Conservation (phyloP, 2,113 vertebrate species). For the Chrysochloris asiatica region DNA sequence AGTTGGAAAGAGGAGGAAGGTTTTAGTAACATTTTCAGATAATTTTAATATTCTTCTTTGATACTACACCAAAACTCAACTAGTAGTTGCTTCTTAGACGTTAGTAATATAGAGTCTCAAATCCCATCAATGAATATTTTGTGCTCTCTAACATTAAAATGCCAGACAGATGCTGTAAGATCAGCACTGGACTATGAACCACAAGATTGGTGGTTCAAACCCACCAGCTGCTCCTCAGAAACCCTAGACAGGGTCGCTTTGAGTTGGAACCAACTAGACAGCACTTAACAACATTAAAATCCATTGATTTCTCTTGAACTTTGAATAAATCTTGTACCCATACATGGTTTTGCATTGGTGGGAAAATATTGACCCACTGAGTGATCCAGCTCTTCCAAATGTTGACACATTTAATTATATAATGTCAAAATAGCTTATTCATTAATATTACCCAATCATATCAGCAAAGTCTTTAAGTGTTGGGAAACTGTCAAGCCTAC, state of each 20-base stretch:
- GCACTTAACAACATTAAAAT: too few relatives aligned
- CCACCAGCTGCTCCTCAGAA: too few relatives aligned
- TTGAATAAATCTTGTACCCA: background rate
- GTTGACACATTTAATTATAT: background rate
- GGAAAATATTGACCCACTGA: background rate
- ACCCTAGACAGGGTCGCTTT: too few relatives aligned
- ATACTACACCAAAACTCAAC: constrained; percentile 8
- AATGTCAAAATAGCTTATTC: background rate
- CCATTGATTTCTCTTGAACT: background rate
- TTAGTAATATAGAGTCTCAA: background rate
- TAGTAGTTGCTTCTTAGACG: background rate
- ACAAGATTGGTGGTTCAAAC: too few relatives aligned
- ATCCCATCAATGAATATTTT: background rate
- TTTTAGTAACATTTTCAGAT: background rate
- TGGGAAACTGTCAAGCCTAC: constrained; percentile 4
- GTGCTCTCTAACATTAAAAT: background rate
- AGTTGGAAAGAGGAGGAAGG: background rate
- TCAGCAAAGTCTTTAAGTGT: background rate
- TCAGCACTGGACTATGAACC: too few relatives aligned
- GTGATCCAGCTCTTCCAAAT: background rate
- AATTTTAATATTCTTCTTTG: background rate
- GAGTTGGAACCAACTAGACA: too few relatives aligned
- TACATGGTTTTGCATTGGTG: background rate
- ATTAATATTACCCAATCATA: background rate
- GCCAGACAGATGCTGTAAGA: too few relatives aligned